Percentiles rank a stretch among this genome's conserved stretches.
phyloP scores from a whole-genome alignment of 2,797 vertebrate species.

The Carapus acus region DNA sequence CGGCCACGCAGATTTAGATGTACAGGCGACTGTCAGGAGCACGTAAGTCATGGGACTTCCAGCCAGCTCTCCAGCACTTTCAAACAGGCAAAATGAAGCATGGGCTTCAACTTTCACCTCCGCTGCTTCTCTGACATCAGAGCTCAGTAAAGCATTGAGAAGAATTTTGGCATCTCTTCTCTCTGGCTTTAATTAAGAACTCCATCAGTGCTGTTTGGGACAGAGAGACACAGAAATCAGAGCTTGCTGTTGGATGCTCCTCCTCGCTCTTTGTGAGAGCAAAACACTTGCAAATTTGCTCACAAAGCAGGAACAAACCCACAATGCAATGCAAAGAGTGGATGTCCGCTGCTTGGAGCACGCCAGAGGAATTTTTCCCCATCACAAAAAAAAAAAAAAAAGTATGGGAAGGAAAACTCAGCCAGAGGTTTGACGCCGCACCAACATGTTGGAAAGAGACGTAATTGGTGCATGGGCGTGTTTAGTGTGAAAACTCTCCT shows the following conservation, averaged over 20 bases:
- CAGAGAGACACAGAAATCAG: conserved; percentile 31
- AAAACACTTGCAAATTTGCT: conserved; percentile 19
- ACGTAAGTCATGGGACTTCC: conserved; percentile 36
- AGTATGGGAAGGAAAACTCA: conserved; percentile 31
- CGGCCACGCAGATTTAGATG: conserved; percentile 14
- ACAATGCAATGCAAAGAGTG: conserved; percentile 4
- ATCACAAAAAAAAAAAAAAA: conserved; percentile 18
- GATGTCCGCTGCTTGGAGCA: conserved; percentile 28
- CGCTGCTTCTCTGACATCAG: conserved; percentile 62
- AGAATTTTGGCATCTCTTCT: conserved; percentile 56
- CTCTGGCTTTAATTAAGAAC: conserved; percentile 67
- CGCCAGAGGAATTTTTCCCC: conserved; percentile 34
- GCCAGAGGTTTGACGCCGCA: conserved; percentile 29
- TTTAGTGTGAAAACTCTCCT: conserved; percentile 41
- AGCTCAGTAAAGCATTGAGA: conserved; percentile 54
- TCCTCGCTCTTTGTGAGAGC: conserved; percentile 20
- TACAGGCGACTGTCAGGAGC: conserved; percentile 24
- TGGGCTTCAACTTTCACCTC: conserved; percentile 55
- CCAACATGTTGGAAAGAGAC: conserved; percentile 43
- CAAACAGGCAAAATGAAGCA: conserved; percentile 43
- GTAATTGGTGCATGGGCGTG: conserved; percentile 32
- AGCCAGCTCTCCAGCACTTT: conserved; percentile 31
- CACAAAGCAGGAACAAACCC: not conserved
- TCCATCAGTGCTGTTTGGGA: conserved; percentile 46
- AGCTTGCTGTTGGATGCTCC: not conserved